Base-by-base conservation (phyloP, 2,888 invertebrate species). In the Acrobasis repandana region DNA sequence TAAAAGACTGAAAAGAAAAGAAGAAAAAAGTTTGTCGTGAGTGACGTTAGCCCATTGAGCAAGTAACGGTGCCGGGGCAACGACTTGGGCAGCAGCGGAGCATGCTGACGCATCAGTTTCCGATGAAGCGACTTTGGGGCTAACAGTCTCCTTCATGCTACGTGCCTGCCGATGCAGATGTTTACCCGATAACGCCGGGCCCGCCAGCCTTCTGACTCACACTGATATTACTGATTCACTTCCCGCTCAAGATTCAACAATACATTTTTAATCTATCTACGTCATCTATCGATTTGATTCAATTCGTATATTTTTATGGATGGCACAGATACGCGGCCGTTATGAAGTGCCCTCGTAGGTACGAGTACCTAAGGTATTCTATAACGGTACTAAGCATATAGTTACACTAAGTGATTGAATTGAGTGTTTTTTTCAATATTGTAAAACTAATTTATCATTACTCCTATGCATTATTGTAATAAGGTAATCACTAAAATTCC, bases 31-130 rank as follows among this genome's bases (percentile, higher is more conserved):
- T 46, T 20, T 38, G 18, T 57, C 48, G 48, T 18, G 9, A 16
- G 48, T 34, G 14, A 33, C 48, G 34, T 58, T 47, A 14, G 10
- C 46, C 18, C 34, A 34, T 50, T 51, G 51, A 74, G 67, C 71
- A 74, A 71, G 65, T 91, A 91, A 90, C 90, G 83, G 83, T 90
- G 75, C 74, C 63, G 82, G 90, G 88, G 77, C 90, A 86, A 79
- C 89, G 91, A 90, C 90, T 82, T 77, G 76, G 73, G 76, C 70
- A 76, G 74, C 79, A 69, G 67, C 71, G 71, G 73, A 86, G 83
- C 79, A 77, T 77, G 86, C 86, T 90, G 90, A 90, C 89, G 86
- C 89, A 88, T 78, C 73, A 72, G 69, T 76, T 83, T 82, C 77
- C 72, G 76, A 79, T 81, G 83, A 84, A 80, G 77, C 75, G 70